Evolutionary conservation across 2,113 vertebrate genomes (phyloP).

Genomic region (Pseudorectes ferrugineus): DNA sequence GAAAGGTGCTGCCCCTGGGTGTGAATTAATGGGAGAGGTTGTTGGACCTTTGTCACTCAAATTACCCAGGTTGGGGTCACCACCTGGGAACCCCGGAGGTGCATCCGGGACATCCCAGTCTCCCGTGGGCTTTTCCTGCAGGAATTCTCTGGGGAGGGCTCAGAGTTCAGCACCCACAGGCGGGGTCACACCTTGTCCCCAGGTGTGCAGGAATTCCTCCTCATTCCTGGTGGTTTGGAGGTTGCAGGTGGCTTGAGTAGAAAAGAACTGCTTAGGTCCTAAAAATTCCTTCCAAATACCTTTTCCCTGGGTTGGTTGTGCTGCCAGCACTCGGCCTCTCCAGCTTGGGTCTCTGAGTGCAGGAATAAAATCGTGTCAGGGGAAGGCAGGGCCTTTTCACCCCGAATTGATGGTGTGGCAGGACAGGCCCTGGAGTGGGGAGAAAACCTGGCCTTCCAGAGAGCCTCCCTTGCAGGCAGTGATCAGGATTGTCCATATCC

Average conservation of each 20-base stretch:
- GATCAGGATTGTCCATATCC: fast-evolving
- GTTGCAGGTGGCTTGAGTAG: background rate
- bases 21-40: background rate
- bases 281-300: background rate
- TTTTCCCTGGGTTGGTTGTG: background rate
- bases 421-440: background rate
- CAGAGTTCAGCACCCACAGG: fast-evolving
- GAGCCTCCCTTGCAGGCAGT: background rate
- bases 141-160: background rate
- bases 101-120: fast-evolving
- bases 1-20: background rate
- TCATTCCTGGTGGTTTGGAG: background rate
- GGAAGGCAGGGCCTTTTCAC: background rate
- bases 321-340: background rate
- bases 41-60: background rate
- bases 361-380: fast-evolving
- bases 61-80: background rate
- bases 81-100: fast-evolving
- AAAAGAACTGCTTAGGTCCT: background rate
- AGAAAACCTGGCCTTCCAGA: background rate
- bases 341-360: background rate
- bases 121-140: background rate
- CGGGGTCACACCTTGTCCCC: background rate
- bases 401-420: fast-evolving
- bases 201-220: fast-evolving